These are phyloP conservation scores for Cetoscarus ocellatus DNA, from an alignment of 2,797 vertebrate species.

Conservation along the genomic window DNA sequence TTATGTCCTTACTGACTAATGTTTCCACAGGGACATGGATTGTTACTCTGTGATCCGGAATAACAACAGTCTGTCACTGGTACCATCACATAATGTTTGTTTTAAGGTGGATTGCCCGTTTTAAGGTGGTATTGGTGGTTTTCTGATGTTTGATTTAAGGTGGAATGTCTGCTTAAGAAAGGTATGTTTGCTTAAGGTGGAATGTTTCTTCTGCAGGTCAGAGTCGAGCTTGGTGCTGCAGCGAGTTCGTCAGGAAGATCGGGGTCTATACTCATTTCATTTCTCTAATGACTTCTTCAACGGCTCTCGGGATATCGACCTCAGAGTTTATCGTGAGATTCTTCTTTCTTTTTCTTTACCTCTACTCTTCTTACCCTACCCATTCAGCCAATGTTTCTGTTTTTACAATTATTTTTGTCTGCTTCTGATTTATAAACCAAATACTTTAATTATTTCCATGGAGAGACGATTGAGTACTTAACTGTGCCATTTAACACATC, in stretches of 20 bases:
- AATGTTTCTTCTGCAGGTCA: conserved; percentile 68
- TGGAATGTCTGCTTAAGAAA: background rate
- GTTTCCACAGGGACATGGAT: too few relatives aligned
- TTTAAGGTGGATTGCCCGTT: background rate
- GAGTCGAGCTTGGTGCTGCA: conserved; percentile 76
- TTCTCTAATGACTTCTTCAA: conserved; percentile 75
- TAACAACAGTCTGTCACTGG: too few relatives aligned
- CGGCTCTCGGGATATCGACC: conserved; percentile 74
- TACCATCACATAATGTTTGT: background rate
- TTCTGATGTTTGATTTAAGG: background rate
- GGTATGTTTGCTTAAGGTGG: background rate
- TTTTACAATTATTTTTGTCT: too few relatives aligned
- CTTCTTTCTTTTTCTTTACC: background rate
- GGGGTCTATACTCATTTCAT: conserved; percentile 85
- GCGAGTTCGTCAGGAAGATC: conserved; percentile 80
- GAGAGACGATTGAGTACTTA: too few relatives aligned
- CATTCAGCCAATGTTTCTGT: background rate
- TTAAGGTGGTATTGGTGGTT: background rate
- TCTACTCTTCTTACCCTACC: background rate
- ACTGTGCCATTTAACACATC: too few relatives aligned
- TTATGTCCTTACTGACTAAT: too few relatives aligned
- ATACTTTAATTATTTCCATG: too few relatives aligned
- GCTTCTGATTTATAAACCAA: too few relatives aligned
- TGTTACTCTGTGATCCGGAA: too few relatives aligned
- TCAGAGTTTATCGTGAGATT: conserved; percentile 87